Base-by-base conservation (phyloP, 2,888 invertebrate species). In the Orgyia antiqua region DNA sequence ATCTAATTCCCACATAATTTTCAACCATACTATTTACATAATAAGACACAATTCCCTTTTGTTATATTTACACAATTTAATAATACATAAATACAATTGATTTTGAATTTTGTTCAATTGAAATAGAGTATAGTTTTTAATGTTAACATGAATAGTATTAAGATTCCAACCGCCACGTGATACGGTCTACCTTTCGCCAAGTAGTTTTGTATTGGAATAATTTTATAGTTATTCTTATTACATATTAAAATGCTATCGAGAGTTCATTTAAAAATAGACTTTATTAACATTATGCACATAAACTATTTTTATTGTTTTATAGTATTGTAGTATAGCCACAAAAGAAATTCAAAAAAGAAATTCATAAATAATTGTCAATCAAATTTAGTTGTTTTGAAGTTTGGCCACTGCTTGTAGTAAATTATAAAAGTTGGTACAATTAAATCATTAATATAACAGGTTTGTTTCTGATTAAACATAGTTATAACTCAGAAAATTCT, bases 181-280 rank as follows among this genome's bases (percentile, higher is more conserved):
- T 79, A 80, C 62, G 71, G 75, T 72, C 75, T 74, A 63, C 74
- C 76, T 79, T 80, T 83, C 75, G 75, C 77, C 73, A 68, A 72
- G 78, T 77, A 74, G 76, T 79, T 79, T 73, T 69, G 76, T 80
- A 74, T 77, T 77, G 77, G 71, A 78, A 80, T 79, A 76, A 80
- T 80, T 80, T 83, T 77, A 79, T 80, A 80, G 78, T 82, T 80
- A 78, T n/a, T n/a, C n/a, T n/a, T n/a, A n/a, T 80, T 83, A 77
- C 75, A 73, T 69, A 77, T 79, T 76, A 75, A 69, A 73, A 68
- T 64, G 64, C 62, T 71, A 71, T 70, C 60, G 57, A 51, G 6
- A 15, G 17, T 58, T 51, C 50, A 51, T 51, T 50, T 46, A 42
- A 63, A 54, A 57, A 42, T 39, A 26, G 33, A 39, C 53, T 45